A percentile compares a stretch with the other conserved stretches of the same genome.
phyloP scores from a whole-genome alignment of 2,888 invertebrate genomes.

The Campopleginae sp. region DNA sequence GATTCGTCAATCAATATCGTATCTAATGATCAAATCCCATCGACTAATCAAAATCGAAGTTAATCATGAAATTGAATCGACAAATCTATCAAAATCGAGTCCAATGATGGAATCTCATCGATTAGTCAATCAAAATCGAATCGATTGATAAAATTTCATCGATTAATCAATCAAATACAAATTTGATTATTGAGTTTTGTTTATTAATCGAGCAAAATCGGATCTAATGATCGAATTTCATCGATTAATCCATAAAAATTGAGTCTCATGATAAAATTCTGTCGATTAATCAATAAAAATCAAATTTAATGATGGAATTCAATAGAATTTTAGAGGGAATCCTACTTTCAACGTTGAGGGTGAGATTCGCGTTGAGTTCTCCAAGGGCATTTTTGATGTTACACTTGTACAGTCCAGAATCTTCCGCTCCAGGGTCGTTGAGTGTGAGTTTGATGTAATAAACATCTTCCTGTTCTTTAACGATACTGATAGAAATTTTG shows the following conservation, averaged over 20 bases:
- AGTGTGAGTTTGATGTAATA: slow-evolving; percentile 95
- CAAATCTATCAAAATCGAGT: neutral
- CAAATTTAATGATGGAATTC: neutral
- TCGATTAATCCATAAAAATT: neutral
- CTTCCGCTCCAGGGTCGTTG: slow-evolving; percentile 95
- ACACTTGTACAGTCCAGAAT: slow-evolving; percentile 99
- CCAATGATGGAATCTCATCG: neutral
- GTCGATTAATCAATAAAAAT: neutral
- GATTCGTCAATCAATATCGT: neutral
- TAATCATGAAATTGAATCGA: too few species aligned
- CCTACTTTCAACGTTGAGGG: slow-evolving; percentile 98
- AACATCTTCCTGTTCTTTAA: slow-evolving; percentile 90
- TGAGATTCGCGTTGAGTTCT: slow-evolving; percentile 98
- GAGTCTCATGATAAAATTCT: too few species aligned
- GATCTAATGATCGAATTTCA: neutral
- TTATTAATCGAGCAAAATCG: neutral
- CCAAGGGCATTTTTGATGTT: slow-evolving; percentile 98
- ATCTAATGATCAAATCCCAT: neutral
- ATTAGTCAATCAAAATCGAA: neutral
- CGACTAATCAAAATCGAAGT: neutral
- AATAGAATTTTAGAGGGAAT: slow-evolving; percentile 68
- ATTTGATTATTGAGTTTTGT: neutral
- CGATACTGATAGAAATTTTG: slow-evolving; percentile 91
- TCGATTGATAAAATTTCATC: neutral
- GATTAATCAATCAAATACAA: neutral